Percentiles rank a stretch among this genome's conserved stretches.
phyloP scores from a whole-genome alignment of 2,797 vertebrate genomes.

The Corythornis leucogaster region DNA sequence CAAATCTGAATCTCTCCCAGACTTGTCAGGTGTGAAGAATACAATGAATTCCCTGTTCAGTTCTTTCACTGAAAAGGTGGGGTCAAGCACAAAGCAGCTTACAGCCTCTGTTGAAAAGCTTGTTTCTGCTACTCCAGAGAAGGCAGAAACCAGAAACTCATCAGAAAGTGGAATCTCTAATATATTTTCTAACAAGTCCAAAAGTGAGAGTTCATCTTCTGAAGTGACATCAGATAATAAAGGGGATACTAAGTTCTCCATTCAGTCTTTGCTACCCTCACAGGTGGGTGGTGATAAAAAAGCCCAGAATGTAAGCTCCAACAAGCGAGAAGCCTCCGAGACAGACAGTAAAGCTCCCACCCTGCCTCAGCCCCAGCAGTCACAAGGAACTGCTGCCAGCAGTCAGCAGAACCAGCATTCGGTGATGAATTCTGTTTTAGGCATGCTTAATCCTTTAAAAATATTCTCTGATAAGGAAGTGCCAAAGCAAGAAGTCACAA shows the following conservation, averaged over 20 bases:
- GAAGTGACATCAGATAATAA: conserved; percentile 73
- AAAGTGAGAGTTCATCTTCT: conserved; percentile 72
- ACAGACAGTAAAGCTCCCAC: background rate
- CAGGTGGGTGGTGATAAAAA: conserved; percentile 57
- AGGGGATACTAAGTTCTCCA: conserved; percentile 74
- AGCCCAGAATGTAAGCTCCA: background rate
- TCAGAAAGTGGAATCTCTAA: conserved; percentile 81
- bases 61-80: conserved; percentile 87
- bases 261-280: conserved; percentile 70
- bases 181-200: conserved; percentile 80
- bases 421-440: conserved; percentile 81
- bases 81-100: conserved; percentile 83
- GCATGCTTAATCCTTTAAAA: conserved; percentile 85
- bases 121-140: conserved; percentile 72
- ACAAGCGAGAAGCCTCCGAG: background rate
- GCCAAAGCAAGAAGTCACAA: conserved; percentile 48
- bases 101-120: conserved; percentile 80
- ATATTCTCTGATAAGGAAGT: conserved; percentile 79
- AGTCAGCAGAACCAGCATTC: conserved; percentile 67
- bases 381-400: background rate
- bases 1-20: conserved; percentile 68
- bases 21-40: conserved; percentile 85
- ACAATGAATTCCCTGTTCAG: conserved; percentile 86
- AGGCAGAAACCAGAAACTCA: conserved; percentile 61
- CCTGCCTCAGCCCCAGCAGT: background rate